Percentiles rank a stretch among this genome's conserved stretches.
These are phyloP conservation scores for Creontiades dilutus DNA, from an alignment of 2,888 invertebrate genomes.

Conservation along the genomic window DNA sequence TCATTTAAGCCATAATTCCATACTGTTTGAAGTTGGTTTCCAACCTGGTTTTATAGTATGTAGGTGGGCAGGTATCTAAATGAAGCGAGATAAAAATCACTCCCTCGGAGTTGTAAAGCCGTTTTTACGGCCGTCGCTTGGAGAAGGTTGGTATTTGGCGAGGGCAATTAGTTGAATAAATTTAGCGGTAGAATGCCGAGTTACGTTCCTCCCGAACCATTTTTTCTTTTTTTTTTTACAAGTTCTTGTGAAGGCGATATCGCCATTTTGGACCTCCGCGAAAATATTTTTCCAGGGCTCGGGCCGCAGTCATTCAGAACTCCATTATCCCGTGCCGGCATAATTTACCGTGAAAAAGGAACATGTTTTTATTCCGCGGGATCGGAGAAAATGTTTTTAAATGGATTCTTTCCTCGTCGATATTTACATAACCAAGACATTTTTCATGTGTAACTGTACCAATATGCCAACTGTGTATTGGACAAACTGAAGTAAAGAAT, in stretches of 20 bases:
- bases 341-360: slow-evolving; percentile 10
- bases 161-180: slow-evolving; percentile 20
- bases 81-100: background rate
- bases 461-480: too few relatives aligned
- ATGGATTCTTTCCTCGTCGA: slow-evolving; percentile 5
- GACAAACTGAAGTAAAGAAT: too few relatives aligned
- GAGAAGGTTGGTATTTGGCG: slow-evolving; percentile 13
- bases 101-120: slow-evolving; percentile 1
- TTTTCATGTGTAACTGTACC: too few relatives aligned
- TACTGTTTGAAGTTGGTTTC: too few relatives aligned
- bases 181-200: background rate
- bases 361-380: background rate
- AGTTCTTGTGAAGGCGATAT: background rate
- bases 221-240: background rate
- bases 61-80: background rate
- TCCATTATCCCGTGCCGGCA: slow-evolving; percentile 3
- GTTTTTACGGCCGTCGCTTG: background rate
- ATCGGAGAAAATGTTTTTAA: background rate
- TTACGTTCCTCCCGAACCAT: background rate
- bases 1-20: too few relatives aligned
- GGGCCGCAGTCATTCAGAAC: slow-evolving; percentile 29
- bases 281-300: slow-evolving; percentile 6
- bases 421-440: background rate
- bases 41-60: too few relatives aligned
- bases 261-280: slow-evolving; percentile 33